These are phyloP conservation scores for Monochamus saltuarius DNA, from an alignment of 1,140 invertebrate genomes.

Conservation along the genomic window DNA sequence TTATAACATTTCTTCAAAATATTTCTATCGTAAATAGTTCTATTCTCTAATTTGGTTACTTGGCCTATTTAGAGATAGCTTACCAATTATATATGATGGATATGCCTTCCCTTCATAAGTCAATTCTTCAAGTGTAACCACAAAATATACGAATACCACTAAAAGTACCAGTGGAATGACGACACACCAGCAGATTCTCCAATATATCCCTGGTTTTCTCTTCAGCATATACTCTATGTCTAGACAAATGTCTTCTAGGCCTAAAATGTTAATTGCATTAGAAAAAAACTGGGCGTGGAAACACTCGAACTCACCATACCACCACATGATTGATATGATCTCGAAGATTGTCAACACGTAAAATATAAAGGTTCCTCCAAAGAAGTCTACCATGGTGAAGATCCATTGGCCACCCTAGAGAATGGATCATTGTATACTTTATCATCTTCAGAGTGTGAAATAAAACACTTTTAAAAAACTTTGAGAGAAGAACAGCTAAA, in stretches of 20 bases:
- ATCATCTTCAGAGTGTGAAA: not conserved
- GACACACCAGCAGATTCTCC: constrained; percentile 77
- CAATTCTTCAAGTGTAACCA: constrained; percentile 57
- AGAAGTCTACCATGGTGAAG: constrained; percentile 80
- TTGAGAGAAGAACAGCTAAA: no score
- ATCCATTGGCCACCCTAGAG: constrained; percentile 83
- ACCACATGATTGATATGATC: constrained; percentile 68
- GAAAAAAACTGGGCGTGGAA: not conserved
- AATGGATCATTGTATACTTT: constrained; percentile 15
- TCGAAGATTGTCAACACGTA: constrained; percentile 73
- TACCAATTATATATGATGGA: constrained; percentile 43
- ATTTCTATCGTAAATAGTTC: no score
- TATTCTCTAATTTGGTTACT: not conserved
- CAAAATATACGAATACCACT: constrained; percentile 64
- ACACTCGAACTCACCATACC: constrained; percentile 66
- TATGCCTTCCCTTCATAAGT: constrained; percentile 54
- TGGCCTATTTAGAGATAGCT: not conserved
- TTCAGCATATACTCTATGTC: constrained; percentile 75
- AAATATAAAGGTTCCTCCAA: constrained; percentile 76
- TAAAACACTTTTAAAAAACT: not conserved
- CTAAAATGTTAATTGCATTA: constrained; percentile 45
- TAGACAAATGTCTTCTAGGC: constrained; percentile 61
- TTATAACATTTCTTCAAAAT: no score
- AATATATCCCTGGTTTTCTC: constrained; percentile 69
- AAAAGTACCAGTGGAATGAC: constrained; percentile 71